Conservation (phyloP, 2,888 invertebrate species). For the Drosophila melanosoma region DNA sequence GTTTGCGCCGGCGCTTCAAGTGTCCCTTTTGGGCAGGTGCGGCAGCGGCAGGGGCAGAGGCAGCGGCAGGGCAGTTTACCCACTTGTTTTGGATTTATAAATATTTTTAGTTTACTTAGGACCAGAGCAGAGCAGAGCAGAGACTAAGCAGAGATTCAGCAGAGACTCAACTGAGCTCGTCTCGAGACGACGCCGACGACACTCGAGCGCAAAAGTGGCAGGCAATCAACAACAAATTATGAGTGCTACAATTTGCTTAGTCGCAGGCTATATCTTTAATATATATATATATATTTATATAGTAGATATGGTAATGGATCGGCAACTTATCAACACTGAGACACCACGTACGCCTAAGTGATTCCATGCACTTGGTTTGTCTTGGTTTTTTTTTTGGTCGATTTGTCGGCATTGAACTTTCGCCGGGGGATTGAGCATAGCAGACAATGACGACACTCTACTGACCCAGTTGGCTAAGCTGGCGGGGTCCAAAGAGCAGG, state of each 20-base stretch:
- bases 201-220: slow-evolving; percentile 65
- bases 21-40: slow-evolving; percentile 63
- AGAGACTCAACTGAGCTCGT: slow-evolving; percentile 9
- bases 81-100: slow-evolving; percentile 80
- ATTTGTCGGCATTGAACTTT: slow-evolving; percentile 71
- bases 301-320: slow-evolving; percentile 45
- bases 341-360: slow-evolving; percentile 19
- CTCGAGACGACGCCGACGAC: slow-evolving; percentile 10
- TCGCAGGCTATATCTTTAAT: too few relatives aligned
- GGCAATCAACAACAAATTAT: slow-evolving; percentile 81
- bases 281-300: neutral
- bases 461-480: slow-evolving; percentile 71
- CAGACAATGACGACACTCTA: slow-evolving; percentile 69
- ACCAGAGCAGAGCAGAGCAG: slow-evolving; percentile 29
- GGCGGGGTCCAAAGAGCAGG: slow-evolving; percentile 26
- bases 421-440: slow-evolving; percentile 25
- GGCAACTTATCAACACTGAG: slow-evolving; percentile 33
- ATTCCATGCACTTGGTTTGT: slow-evolving; percentile 54
- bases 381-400: neutral
- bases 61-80: neutral
- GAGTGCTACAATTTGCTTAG: slow-evolving; percentile 79
- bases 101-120: slow-evolving; percentile 72
- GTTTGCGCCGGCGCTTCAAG: slow-evolving; percentile 80
- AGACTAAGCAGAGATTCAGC: neutral
- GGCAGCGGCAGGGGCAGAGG: neutral